phyloP scores from a whole-genome alignment of 2,113 vertebrate species.

The Corvus cornix region DNA sequence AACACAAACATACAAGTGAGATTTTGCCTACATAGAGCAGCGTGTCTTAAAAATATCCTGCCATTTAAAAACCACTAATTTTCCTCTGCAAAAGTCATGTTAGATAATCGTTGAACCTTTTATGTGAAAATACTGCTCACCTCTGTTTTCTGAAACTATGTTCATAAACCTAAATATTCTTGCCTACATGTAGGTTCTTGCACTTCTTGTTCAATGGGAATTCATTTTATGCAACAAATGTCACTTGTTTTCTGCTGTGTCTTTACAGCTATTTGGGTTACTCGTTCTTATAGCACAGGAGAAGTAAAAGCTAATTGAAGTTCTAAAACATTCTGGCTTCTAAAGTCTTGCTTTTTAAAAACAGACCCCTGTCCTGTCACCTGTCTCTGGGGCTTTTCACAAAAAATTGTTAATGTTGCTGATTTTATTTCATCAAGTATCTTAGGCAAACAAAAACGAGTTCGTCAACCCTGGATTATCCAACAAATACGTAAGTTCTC shows the following conservation, averaged over 20 bases:
- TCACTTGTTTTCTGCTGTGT: not conserved
- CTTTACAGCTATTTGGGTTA: not conserved
- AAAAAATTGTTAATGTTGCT: not conserved
- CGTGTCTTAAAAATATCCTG: not conserved
- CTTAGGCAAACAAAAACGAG: not conserved
- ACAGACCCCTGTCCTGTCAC: not conserved
- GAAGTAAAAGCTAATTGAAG: not conserved
- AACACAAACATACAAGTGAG: not conserved
- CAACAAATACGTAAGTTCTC: not conserved
- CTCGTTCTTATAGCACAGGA: not conserved
- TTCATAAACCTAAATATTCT: not conserved
- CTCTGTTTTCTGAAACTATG: not conserved
- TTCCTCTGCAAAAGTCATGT: not conserved
- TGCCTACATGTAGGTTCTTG: not conserved
- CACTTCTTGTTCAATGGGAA: not conserved
- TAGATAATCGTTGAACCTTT: not conserved
- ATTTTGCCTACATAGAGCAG: not conserved
- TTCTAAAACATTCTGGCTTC: not conserved
- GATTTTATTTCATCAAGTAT: not conserved
- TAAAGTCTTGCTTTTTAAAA: not conserved
- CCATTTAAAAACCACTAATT: not conserved
- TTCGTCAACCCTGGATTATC: not conserved
- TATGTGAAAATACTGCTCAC: not conserved
- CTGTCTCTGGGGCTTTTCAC: not conserved
- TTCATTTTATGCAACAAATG: not conserved